Evolutionary conservation across 2,888 invertebrate species (phyloP), one percentile per base, ranked within the genome.

Genomic region (Muschampia plurimacula): DNA sequence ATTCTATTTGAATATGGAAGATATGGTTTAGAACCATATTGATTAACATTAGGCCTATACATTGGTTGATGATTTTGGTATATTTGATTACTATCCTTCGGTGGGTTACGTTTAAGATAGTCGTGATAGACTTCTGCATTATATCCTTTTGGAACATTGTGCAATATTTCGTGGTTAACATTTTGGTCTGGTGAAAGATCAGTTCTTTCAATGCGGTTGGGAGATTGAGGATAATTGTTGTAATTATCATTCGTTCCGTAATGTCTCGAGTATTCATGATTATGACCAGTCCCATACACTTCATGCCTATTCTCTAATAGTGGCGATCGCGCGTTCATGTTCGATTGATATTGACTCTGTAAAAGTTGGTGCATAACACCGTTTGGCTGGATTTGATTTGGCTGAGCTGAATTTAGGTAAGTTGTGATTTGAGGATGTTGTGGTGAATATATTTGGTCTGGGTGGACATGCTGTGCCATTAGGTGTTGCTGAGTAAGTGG

Each of bases 41-140:
- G 91, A 81, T 92, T 93, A 83, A 88, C 84, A 85, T 91, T 92
- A 86, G 92, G 86, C 81, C 88, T 92, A 89, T 93, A 90, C 76
- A 83, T 88, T 84, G 91, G 88, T 88, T 93, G 94, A 82, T 95
- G 94, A 82, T 94, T 95, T 93, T 95, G 95, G 89, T 95, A 95
- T 90, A 94, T 95, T 91, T 94, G 94, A 83, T 93, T 94, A 85
- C 87, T 90, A 86, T 94, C 93, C 88, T 93, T 94, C 92, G 94
- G 93, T 92, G 93, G 94, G 92, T 95, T 95, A 76, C 93, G 93
- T 90, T 95, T 93, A 80, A 95, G 83, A 83, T 95, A 94, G 82
- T 94, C 93, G 85, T 94, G 94, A 82, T 96, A 94, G 69, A 95
- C 94, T 85, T 96, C 96, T 10, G 95, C 95, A 72, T 95, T 94